Conservation (phyloP, 2,113 vertebrate species). For the Tamias sibiricus region DNA sequence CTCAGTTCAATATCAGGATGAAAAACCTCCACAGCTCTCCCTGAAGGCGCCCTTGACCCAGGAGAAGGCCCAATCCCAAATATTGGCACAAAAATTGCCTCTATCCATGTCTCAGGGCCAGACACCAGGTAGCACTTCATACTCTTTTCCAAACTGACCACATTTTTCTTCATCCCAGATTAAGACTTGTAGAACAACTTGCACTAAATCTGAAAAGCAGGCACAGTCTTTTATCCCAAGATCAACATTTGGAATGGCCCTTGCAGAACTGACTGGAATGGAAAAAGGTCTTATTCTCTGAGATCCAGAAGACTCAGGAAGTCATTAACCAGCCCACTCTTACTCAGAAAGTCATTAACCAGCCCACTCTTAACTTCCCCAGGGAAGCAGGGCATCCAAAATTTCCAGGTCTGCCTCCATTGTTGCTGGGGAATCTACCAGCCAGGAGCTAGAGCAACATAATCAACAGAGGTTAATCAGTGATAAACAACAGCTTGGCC, state of each 20-base stretch:
- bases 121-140: accelerated
- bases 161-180: neutral
- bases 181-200: no score
- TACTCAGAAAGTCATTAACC: no score
- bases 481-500: neutral
- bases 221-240: no score
- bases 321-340: neutral
- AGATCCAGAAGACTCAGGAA: neutral
- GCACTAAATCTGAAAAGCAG: accelerated
- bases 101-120: neutral
- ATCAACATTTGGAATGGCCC: neutral
- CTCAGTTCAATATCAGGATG: no score
- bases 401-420: no score
- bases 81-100: neutral
- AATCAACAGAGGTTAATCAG: no score
- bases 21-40: no score
- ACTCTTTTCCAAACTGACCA: neutral
- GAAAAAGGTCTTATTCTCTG: neutral
- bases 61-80: no score
- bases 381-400: neutral
- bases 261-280: neutral
- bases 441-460: neutral
- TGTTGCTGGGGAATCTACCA: no score
- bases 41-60: no score
- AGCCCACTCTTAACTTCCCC: neutral